phyloP scores from a whole-genome alignment of 2,888 invertebrate species.

The Thymelicus acteon region DNA sequence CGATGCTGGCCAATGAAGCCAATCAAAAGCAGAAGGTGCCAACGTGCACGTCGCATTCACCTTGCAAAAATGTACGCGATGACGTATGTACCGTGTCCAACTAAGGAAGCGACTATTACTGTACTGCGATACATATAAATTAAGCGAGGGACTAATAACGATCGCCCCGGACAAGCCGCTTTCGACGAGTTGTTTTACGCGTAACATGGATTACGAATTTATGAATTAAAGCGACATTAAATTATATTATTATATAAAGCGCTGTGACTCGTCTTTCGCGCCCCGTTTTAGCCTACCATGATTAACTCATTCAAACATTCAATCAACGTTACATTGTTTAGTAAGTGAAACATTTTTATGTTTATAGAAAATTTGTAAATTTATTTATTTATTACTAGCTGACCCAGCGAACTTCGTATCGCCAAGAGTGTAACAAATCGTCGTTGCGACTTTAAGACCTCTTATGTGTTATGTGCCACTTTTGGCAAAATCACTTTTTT shows the following conservation, averaged over 20 bases:
- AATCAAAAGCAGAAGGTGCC: slow-evolving; percentile 31
- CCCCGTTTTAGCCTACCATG: not conserved
- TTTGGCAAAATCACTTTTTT: too few relatives aligned
- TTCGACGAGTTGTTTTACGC: slow-evolving; percentile 3
- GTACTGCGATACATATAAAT: slow-evolving; percentile 32
- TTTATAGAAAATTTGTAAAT: too few relatives aligned
- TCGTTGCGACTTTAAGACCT: too few relatives aligned
- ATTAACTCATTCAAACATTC: not conserved
- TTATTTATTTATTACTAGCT: too few relatives aligned
- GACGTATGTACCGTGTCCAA: slow-evolving; percentile 29
- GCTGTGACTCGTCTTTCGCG: not conserved
- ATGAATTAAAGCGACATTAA: not conserved
- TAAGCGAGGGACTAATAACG: slow-evolving; percentile 25
- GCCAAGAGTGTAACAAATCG: too few relatives aligned
- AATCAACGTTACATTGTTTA: not conserved
- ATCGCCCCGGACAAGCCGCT: slow-evolving; percentile 5
- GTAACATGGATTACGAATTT: slow-evolving; percentile 7
- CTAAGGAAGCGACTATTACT: slow-evolving; percentile 31
- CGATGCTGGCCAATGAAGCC: slow-evolving; percentile 27
- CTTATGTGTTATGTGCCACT: too few relatives aligned
- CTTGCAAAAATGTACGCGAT: slow-evolving; percentile 34
- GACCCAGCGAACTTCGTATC: too few relatives aligned
- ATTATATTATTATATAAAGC: not conserved
- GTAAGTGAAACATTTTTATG: not conserved
- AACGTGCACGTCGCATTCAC: slow-evolving; percentile 33